Evolutionary conservation across 2,888 invertebrate species (phyloP), one percentile per base, ranked within the genome.

Genomic region (Molanna angustata): DNA sequence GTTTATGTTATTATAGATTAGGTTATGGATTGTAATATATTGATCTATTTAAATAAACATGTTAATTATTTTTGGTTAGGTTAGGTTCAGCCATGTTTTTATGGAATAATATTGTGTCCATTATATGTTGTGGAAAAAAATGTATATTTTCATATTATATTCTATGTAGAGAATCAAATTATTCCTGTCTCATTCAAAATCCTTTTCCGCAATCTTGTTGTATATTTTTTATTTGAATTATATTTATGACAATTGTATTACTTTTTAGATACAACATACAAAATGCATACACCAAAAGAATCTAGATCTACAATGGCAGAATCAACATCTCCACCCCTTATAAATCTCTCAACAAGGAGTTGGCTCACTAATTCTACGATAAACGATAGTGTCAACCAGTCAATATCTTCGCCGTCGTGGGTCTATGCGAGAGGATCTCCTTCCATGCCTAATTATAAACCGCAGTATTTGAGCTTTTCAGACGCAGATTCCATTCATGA

Each of bases 401-500:
- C 64, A 4, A 51, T 62, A 35, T 57, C 62, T 7, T 68, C 71
- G 7, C 65, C 70, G 16, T 69, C 70, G 2, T 73, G 72, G 73
- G 62, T 66, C 7, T 73, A 69, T 52, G 61, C 65, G 3, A 64
- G 64, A 49, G 66, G 66, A 13, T 63, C 65, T 13, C 65, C 66
- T 3, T 39, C 56, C 22, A 49, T 59, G 47, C 51, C 56, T 14
- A 49, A 50, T 19, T 54, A 50, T 44, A 44, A 55, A 7, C 52
- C 58, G n/a, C 51, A 56, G 7, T 37, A 51, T 9, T 40, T 58
- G 18, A 49, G 57, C 18, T 59, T 57, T 19, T 35, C 44, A 11
- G 44, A 49, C 11, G 35, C 49, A n/a, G 78, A 79, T 51, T 64
- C 72, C 14, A 78, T 80, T 43, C 70, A 69, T 0, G 76, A 80